Evolutionary conservation across 2,888 invertebrate species (phyloP).

Genomic region (Cantharis nigra): DNA sequence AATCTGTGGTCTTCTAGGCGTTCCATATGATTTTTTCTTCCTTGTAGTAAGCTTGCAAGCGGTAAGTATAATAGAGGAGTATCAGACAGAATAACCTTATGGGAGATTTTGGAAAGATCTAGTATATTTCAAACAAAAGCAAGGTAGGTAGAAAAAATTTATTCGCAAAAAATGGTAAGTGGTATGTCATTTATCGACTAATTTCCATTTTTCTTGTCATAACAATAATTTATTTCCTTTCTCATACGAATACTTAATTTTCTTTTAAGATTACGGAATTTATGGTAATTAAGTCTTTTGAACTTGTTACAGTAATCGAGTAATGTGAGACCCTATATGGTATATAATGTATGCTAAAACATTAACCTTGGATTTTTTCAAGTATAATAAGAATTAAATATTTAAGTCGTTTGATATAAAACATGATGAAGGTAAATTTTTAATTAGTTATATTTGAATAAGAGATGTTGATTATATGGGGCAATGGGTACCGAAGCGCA

Average conservation of each 20-base stretch:
- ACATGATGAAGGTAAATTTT: conserved; percentile 11
- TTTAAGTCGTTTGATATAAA: background rate
- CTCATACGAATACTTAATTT: background rate
- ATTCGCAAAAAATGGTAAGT: too few species aligned
- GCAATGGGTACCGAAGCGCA: conserved; percentile 44
- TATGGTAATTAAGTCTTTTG: background rate
- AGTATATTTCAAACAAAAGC: too few species aligned
- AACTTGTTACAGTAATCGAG: background rate
- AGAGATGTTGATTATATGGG: conserved; percentile 47
- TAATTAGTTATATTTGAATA: conserved; percentile 34
- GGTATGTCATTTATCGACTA: background rate
- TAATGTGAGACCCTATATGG: background rate
- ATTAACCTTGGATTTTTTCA: background rate
- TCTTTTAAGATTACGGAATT: background rate
- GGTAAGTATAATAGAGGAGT: too few species aligned
- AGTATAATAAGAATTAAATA: background rate
- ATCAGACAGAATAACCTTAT: too few species aligned
- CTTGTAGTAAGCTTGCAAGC: too few species aligned
- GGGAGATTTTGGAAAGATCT: too few species aligned
- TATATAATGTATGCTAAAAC: background rate
- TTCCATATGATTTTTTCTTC: too few species aligned
- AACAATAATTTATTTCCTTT: background rate
- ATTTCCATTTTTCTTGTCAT: background rate
- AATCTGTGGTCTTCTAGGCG: too few species aligned
- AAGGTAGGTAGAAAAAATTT: too few species aligned